phyloP scores from a whole-genome alignment of 2,797 vertebrate species.

The Setipinna tenuifilis region DNA sequence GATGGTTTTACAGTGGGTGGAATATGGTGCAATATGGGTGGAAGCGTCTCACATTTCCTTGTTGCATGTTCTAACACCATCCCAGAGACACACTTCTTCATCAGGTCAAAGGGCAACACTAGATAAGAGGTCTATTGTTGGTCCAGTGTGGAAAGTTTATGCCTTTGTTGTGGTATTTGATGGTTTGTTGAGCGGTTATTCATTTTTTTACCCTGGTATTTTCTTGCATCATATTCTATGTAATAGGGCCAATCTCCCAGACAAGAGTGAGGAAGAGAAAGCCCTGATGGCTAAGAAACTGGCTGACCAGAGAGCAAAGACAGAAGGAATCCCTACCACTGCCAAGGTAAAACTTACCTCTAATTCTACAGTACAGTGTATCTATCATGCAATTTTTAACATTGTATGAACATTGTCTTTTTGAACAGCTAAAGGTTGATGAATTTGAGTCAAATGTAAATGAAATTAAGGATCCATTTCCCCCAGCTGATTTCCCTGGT shows the following conservation, averaged over 20 bases:
- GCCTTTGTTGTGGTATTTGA: neutral
- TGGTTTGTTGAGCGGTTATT: neutral
- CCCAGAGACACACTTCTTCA: neutral
- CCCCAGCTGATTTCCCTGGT: slow-evolving; percentile 94
- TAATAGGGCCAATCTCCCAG: slow-evolving; percentile 82
- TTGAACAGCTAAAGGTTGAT: slow-evolving; percentile 86
- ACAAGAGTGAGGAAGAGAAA: slow-evolving; percentile 87
- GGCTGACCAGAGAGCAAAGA: slow-evolving; percentile 87
- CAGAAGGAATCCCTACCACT: slow-evolving; percentile 89
- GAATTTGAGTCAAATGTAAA: slow-evolving; percentile 96
- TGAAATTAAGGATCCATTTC: slow-evolving; percentile 94
- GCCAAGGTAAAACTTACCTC: slow-evolving; percentile 77
- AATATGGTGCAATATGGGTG: neutral
- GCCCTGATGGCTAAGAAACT: slow-evolving; percentile 81
- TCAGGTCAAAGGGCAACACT: neutral
- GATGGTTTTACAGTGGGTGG: neutral
- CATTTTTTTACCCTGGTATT: neutral
- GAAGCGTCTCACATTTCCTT: neutral
- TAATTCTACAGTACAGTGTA: neutral
- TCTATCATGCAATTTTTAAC: neutral
- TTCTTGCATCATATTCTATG: slow-evolving; percentile 14
- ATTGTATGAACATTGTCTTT: neutral
- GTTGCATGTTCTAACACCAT: neutral
- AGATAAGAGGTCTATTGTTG: neutral
- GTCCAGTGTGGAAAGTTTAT: neutral